Conservation (phyloP, 2,888 invertebrate species). For the Heliconius ethilla region DNA sequence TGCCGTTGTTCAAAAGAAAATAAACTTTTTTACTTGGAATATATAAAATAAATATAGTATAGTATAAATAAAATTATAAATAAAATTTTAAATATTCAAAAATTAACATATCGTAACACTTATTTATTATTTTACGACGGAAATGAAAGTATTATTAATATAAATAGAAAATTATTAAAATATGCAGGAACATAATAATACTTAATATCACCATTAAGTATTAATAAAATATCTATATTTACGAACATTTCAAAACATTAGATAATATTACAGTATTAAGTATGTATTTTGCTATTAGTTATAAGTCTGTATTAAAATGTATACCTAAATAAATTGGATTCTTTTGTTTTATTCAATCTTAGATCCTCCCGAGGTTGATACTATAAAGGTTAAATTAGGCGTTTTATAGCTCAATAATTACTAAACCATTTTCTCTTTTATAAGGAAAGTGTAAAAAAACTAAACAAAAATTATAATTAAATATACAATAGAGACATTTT, state of each 20-base stretch:
- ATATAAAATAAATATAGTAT: too few relatives aligned
- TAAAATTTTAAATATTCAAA: background rate
- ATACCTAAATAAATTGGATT: too few relatives aligned
- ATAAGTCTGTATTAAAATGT: too few relatives aligned
- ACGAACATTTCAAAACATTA: background rate
- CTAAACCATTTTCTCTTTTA: too few relatives aligned
- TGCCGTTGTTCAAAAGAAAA: too few relatives aligned
- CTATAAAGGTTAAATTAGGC: too few relatives aligned
- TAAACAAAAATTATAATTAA: background rate
- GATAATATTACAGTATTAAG: background rate
- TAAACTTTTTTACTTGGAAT: background rate
- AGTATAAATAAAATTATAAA: background rate
- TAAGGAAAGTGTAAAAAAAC: too few relatives aligned
- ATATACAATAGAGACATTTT: background rate
- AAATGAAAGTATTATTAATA: slow-evolving; percentile 26
- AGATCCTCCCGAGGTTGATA: too few relatives aligned
- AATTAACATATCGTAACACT: too few relatives aligned
- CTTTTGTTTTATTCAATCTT: too few relatives aligned
- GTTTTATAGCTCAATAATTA: background rate
- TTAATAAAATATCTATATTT: background rate
- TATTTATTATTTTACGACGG: background rate
- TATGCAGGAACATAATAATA: background rate
- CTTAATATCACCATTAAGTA: background rate
- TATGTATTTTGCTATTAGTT: too few relatives aligned
- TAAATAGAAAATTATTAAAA: slow-evolving; percentile 33